Percentiles rank a stretch among this genome's conserved stretches.
phyloP scores from a whole-genome alignment of 1,140 invertebrate genomes.

The Bombus sibiricus region DNA sequence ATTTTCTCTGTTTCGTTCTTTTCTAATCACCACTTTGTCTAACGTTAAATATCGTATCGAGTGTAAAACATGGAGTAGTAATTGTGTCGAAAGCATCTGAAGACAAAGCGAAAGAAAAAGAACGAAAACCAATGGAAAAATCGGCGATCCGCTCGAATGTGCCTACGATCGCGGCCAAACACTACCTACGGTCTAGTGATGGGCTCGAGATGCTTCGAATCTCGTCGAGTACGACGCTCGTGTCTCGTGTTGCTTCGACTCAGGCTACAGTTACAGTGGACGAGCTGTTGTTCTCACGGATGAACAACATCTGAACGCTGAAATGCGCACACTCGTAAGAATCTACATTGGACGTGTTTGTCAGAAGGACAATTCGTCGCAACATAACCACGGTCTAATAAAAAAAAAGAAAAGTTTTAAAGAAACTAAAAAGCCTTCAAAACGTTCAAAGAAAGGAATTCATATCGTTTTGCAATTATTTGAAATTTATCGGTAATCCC shows the following conservation, averaged over 20 bases:
- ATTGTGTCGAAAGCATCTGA: not conserved
- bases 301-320: not conserved
- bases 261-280: not conserved
- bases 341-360: not conserved
- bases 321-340: not conserved
- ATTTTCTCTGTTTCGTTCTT: not conserved
- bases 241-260: not conserved
- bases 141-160: slow-evolving; percentile 60
- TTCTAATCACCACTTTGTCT: not conserved
- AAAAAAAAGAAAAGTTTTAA: not conserved
- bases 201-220: slow-evolving; percentile 38
- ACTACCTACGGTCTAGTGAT: slow-evolving; percentile 50
- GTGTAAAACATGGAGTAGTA: not conserved
- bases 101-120: slow-evolving; percentile 4
- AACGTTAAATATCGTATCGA: no score
- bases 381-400: no score
- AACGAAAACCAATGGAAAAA: slow-evolving; percentile 7
- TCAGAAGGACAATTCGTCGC: no score
- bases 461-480: no score
- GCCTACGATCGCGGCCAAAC: slow-evolving; percentile 67
- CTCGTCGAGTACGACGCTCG: not conserved
- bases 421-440: not conserved
- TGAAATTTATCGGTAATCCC: no score
- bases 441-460: not conserved
- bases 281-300: not conserved